Evolutionary conservation across 2,888 invertebrate species (phyloP), one percentile per base, ranked within the genome.

Genomic region (Lacanobia wlatinum): DNA sequence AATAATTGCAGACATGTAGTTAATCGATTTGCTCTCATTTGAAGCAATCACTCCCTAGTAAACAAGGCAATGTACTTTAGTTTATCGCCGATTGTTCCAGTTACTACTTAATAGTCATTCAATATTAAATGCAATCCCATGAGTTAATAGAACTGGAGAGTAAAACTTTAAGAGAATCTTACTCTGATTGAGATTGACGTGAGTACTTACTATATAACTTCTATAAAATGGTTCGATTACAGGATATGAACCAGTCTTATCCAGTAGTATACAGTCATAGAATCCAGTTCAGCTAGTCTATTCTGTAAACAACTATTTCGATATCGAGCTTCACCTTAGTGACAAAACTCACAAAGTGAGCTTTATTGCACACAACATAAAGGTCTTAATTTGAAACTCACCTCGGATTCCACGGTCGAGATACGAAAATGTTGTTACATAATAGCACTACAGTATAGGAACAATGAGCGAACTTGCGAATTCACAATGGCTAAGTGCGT

Each of bases 11-110:
- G 46, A 50, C 23, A 60, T 68, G 18, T 77, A 58, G 38, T 69
- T 66, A 67, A 80, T 76, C 12, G 43, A 64, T 79, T 76, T 43
- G 55, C 40, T 62, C 58, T 60, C 65, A 69, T 80, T 78, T 50
- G 16, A 62, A 61, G 38, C 23, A 61, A 60, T 40, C 14, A 16
- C 1, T 18, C 6, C 5, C 46, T 46, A 46, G 46, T 16, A 21
- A 58, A 40, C 56, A 53, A 1, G 18, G 18, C 21, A 56, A 50
- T 61, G 52, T 66, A 74, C 59, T 70, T 61, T 58, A 60, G 73
- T 64, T 43, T 43, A 55, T 63, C 23, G 66, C 34, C 46, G 46
- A 67, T 78, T 61, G 56, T 53, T 40, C 55, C 62, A 62, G 65
- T 73, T 14, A 50, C 21, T 74, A 58, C 56, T 38, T 46, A 53